Evolutionary conservation across 2,113 vertebrate species (phyloP).

Genomic region (Megaptera novaeangliae): DNA sequence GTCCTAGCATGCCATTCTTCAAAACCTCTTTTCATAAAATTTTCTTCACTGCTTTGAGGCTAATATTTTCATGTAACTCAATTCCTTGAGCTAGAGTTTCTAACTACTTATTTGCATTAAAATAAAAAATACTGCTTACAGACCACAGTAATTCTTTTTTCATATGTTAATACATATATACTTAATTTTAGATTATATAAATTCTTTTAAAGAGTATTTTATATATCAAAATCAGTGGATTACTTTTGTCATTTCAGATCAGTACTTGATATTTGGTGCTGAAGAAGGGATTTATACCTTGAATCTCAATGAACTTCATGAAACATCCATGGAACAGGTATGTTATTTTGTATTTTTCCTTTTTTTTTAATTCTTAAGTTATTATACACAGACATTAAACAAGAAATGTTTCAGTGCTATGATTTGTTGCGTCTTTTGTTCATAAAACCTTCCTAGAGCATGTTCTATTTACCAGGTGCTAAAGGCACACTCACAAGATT

Average conservation of each 20-base stretch:
- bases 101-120: constrained; percentile 26
- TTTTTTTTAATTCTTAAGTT: neutral
- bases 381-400: neutral
- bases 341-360: neutral
- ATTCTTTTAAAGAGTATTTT: neutral
- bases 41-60: neutral
- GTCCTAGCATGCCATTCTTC: neutral
- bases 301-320: constrained; percentile 98
- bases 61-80: neutral
- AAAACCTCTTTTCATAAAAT: neutral
- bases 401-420: neutral
- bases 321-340: constrained; percentile 99
- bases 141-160: neutral
- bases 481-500: neutral
- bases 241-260: constrained; percentile 85
- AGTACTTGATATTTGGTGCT: constrained; percentile 98
- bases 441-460: neutral
- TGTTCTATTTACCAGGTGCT: neutral
- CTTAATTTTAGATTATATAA: neutral
- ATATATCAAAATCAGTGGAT: constrained; percentile 14
- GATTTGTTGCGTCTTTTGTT: neutral
- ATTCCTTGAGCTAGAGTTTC: neutral
- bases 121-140: neutral
- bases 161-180: neutral
- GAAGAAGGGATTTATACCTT: constrained; percentile 99